Evolutionary conservation across 2,113 vertebrate species (phyloP).

Genomic region (Tragulus kanchil): DNA sequence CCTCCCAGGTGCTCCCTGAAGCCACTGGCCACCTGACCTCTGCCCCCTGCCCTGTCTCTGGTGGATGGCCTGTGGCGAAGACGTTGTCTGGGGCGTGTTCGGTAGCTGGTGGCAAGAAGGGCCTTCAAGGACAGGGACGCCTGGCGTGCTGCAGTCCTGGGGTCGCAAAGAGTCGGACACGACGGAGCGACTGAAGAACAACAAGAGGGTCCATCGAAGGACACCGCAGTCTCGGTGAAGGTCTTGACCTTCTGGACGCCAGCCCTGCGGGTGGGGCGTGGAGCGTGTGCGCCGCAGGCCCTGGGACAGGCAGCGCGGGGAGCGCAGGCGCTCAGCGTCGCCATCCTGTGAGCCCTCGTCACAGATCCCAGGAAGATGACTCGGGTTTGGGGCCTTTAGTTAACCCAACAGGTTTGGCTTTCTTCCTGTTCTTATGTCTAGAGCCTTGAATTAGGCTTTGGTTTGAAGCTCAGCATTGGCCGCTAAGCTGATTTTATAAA

Average conservation of each 20-base stretch:
- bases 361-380: not conserved
- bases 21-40: not conserved
- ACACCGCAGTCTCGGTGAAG: not conserved
- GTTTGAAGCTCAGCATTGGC: constrained; percentile 27
- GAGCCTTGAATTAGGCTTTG: not conserved
- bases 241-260: not conserved
- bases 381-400: not conserved
- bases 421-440: not conserved
- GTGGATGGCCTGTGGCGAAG: not conserved
- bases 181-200: not conserved
- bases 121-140: not conserved
- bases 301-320: not conserved
- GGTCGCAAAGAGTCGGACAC: not conserved
- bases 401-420: not conserved
- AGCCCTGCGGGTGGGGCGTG: not conserved
- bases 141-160: not conserved
- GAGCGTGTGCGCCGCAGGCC: rapidly evolving
- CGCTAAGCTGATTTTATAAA: constrained; percentile 68
- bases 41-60: not conserved
- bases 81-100: not conserved
- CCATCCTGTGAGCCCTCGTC: rapidly evolving
- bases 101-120: not conserved
- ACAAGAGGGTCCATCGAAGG: not conserved
- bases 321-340: rapidly evolving
- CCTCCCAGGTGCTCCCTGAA: not conserved